Evolutionary conservation across 2,888 invertebrate species (phyloP).

Genomic region (Zele albiditarsus): DNA sequence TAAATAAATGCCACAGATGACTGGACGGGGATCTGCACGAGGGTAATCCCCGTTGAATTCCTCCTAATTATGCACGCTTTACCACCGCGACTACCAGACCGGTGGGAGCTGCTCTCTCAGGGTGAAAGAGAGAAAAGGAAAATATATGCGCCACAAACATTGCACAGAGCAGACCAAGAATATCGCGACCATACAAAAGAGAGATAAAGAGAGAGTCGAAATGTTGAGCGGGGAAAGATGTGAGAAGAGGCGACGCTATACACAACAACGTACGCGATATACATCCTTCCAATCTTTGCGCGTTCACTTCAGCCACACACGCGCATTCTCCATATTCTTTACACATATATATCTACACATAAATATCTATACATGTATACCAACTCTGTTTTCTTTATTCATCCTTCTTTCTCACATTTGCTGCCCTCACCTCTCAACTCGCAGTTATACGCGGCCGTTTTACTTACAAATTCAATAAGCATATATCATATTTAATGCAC

Average conservation of each 20-base stretch:
- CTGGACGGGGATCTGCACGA: slow-evolving; percentile 68
- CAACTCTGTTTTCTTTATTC: slow-evolving; percentile 27
- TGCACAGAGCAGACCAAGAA: not conserved
- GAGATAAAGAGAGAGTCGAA: slow-evolving; percentile 35
- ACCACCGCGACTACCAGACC: slow-evolving; percentile 63
- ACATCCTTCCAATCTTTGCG: slow-evolving; percentile 53
- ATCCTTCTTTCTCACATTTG: slow-evolving; percentile 33
- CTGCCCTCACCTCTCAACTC: slow-evolving; percentile 2
- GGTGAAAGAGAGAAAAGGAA: slow-evolving; percentile 36
- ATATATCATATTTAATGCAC: slow-evolving; percentile 70
- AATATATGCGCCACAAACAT: slow-evolving; percentile 6
- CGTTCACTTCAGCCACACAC: slow-evolving; percentile 42
- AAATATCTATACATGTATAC: slow-evolving; percentile 34
- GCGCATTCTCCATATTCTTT: slow-evolving; percentile 33
- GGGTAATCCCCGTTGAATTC: slow-evolving; percentile 71
- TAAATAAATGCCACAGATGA: slow-evolving; percentile 57
- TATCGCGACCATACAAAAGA: slow-evolving; percentile 4
- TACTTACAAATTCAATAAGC: slow-evolving; percentile 71
- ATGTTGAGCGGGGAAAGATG: slow-evolving; percentile 20
- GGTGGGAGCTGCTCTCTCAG: slow-evolving; percentile 37
- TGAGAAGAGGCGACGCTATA: not conserved
- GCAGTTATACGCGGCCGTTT: slow-evolving; percentile 56
- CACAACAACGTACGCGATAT: slow-evolving; percentile 39
- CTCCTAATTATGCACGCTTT: slow-evolving; percentile 72
- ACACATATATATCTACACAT: slow-evolving; percentile 41